Percentiles rank a stretch among this genome's conserved stretches.
These are phyloP conservation scores for Microchirus variegatus DNA, from an alignment of 2,797 vertebrate species.

Conservation along the genomic window DNA sequence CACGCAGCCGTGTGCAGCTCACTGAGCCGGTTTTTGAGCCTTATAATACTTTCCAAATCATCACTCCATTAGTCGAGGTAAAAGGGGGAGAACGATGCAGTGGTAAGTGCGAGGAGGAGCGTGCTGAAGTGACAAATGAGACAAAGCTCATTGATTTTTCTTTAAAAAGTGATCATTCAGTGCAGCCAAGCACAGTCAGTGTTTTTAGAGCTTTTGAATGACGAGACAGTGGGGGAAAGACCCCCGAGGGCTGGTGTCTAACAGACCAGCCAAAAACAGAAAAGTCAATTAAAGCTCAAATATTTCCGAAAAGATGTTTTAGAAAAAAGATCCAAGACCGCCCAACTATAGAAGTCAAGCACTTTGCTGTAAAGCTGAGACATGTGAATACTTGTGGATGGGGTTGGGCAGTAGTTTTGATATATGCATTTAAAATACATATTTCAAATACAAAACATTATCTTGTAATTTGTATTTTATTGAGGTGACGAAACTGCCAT, in stretches of 20 bases:
- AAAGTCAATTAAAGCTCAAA: constrained; percentile 21
- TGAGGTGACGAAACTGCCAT: too few species aligned
- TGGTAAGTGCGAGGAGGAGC: constrained; percentile 7
- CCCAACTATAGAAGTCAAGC: too few species aligned
- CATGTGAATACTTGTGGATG: too few species aligned
- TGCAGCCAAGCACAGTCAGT: constrained; percentile 50
- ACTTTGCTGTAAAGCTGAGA: too few species aligned
- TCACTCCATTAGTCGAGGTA: constrained; percentile 53
- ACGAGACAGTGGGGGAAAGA: constrained; percentile 23
- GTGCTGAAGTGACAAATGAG: constrained; percentile 57
- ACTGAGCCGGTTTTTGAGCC: constrained; percentile 45
- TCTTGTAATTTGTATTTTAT: too few species aligned
- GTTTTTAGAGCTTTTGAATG: constrained; percentile 52
- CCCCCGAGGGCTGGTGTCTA: constrained; percentile 29
- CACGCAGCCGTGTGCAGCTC: constrained; percentile 30
- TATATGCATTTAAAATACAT: too few species aligned
- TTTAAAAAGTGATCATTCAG: constrained; percentile 62
- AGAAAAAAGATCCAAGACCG: too few species aligned
- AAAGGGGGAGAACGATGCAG: constrained; percentile 9
- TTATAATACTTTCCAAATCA: constrained; percentile 62
- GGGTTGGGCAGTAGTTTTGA: too few species aligned
- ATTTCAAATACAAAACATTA: too few species aligned
- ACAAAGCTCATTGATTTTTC: constrained; percentile 70
- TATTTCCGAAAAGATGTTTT: not conserved
- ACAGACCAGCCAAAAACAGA: constrained; percentile 23